phyloP scores from a whole-genome alignment of 2,888 invertebrate genomes.

The Rotaria socialis region DNA sequence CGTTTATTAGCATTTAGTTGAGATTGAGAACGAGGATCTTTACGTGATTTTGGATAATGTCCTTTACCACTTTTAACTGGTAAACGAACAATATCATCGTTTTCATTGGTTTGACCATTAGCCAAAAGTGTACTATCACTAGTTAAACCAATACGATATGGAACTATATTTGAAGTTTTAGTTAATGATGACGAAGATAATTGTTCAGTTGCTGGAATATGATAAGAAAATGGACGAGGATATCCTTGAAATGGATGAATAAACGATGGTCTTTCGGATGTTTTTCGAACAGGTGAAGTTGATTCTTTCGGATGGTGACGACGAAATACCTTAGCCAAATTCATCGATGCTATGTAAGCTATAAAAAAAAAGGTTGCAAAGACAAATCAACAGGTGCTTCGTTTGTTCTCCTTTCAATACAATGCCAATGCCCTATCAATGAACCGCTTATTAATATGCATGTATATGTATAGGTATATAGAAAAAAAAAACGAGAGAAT shows the following conservation, averaged over 20 bases:
- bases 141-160: neutral
- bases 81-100: constrained; percentile 3
- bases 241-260: neutral
- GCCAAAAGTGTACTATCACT: neutral
- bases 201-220: neutral
- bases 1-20: neutral
- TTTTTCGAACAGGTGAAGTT: neutral
- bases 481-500: neutral
- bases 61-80: neutral
- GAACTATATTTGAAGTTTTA: neutral
- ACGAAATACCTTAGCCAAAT: constrained; percentile 25
- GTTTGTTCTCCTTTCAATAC: neutral
- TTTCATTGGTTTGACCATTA: neutral
- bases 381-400: neutral
- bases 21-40: constrained; percentile 22
- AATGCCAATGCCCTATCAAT: constrained; percentile 28
- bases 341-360: constrained; percentile 15
- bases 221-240: neutral
- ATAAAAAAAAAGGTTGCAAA: neutral
- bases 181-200: neutral
- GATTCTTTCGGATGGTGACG: neutral
- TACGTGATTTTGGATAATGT: neutral
- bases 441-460: constrained; percentile 14
- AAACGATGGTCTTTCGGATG: neutral
- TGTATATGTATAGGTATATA: neutral